A percentile compares a stretch with the other conserved stretches of the same genome.
phyloP scores from a whole-genome alignment of 2,888 invertebrate species.

The Pyrrhia umbra region DNA sequence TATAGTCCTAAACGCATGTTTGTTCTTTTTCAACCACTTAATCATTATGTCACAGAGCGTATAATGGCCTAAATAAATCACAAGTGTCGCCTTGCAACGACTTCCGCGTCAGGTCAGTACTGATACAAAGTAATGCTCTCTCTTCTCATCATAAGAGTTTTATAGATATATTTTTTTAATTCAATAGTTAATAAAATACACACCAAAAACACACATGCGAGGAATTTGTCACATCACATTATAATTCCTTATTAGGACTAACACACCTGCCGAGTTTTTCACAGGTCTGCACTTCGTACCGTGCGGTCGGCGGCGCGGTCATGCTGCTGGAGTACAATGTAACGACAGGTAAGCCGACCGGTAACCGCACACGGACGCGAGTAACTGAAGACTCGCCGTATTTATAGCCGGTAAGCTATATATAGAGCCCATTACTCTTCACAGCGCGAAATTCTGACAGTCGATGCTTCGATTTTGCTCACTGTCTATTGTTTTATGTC shows the following conservation, averaged over 20 bases:
- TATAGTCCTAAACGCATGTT: background rate
- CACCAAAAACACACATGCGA: constrained; percentile 27
- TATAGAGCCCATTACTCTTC: constrained; percentile 36
- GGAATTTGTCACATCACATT: background rate
- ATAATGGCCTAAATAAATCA: constrained; percentile 30
- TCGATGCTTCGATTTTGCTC: constrained; percentile 23
- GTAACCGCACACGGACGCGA: constrained; percentile 55
- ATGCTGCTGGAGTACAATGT: constrained; percentile 56
- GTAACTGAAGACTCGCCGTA: constrained; percentile 61
- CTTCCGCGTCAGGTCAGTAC: constrained; percentile 37
- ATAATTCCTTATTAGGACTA: background rate
- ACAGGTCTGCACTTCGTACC: constrained; percentile 77
- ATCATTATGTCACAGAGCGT: constrained; percentile 17
- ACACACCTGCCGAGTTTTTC: constrained; percentile 82
- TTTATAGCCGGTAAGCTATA: constrained; percentile 64
- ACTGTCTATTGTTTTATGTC: constrained; percentile 30
- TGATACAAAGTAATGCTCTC: background rate
- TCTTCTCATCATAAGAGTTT: background rate
- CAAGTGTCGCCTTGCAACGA: background rate
- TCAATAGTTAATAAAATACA: constrained; percentile 3
- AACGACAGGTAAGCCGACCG: constrained; percentile 26
- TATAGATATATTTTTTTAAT: background rate
- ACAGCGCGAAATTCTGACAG: constrained; percentile 28
- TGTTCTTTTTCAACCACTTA: background rate
- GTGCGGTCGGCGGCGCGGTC: constrained; percentile 71